Evolutionary conservation across 2,888 invertebrate species (phyloP), one percentile per base, ranked within the genome.

Genomic region (Lithophane leautieri): DNA sequence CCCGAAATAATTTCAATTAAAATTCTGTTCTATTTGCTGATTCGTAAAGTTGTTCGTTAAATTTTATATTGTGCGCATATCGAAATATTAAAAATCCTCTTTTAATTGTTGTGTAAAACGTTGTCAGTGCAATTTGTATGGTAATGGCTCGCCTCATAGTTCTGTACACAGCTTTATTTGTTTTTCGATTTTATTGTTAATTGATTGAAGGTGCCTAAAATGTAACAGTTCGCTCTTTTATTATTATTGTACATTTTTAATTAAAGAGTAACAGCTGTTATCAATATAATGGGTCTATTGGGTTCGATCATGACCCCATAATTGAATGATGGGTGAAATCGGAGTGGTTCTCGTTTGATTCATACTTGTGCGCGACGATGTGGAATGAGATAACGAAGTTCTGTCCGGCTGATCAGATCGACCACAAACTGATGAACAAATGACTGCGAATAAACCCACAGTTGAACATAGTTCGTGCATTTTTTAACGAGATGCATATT

Each of bases 1-100:
- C 40, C 54, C 67, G 70, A 78, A 82, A 85, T 84, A 81, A 88
- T 86, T 83, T 79, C 82, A 87, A 88, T 88, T 85, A 82, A 88
- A 87, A 88, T 87, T 88, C 87, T 47, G 50, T 82, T 82, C 70
- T 84, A 87, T 85, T 81, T 76, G 54, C 72, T 54, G 67, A 75
- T 62, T 68, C 70, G 67, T 79, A 84, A 79, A 85, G 79, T 81
- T 78, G 69, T 72, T 66, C 71, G 69, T 79, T n/a, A 75, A 81
- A 76, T 81, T 84, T 87, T 75, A 76, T 70, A 87, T 85, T 78
- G 73, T 78, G 60, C 74, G 25, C 74, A 67, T 79, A 77, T 74
- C 75, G 71, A 75, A 78, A 79, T 85, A 85, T 78, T 76, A 84
- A 88, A 83, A 87, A 81, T 73, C 81, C 81, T 68, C 68, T 77